Base-by-base conservation (phyloP, 2,113 vertebrate species). In the Bothrops jararaca region DNA sequence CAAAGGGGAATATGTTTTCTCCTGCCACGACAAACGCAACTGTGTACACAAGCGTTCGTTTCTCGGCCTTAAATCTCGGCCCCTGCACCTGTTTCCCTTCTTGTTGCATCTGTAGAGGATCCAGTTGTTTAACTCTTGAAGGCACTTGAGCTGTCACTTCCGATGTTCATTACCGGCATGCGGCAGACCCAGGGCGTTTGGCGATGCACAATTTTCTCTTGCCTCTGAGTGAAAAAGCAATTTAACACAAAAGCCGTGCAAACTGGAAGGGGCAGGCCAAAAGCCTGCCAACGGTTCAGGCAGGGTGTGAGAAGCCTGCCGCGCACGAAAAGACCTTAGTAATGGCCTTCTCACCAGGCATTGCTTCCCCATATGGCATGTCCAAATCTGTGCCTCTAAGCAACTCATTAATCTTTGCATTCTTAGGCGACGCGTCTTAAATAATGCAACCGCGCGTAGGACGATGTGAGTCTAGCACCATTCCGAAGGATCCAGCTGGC, bases 71-170 rank as follows among this genome's bases (percentile, higher is more conserved):
- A 94, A 96, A 87, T 95, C 95, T 94, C 93, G 91, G 12, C 80
- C 80, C 57, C 48, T 0, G 0, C 52, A 92, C 92, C 91, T 93
- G 95, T 95, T 96, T 92, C 57, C 95, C 93, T 96, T 96, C 97
- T 91, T 89, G 90, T 42, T 95, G 45, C 92, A 69, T 96, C 96
- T 97, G 88, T 92, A 93, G 95, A 92, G 95, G 96, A 39, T 92
- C 89, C 69, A 94, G 74, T 93, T 89, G 69, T 48, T 50, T 92
- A 95, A 64, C 22, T 96, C 97, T 97, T 95, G 94, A 94, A 96
- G 96, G 96, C 95, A 95, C 89, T 50, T 90, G 89, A 92, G 96
- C 95, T 97, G 96, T 96, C 96, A 94, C 89, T 89, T 96, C 93
- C 12, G 87, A 95, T 96, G 94, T 96, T 96, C 1, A 0, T 95